A percentile compares a stretch with the other conserved stretches of the same genome.
phyloP scores from a whole-genome alignment of 1,140 invertebrate genomes.

The Drosophila setifemur region DNA sequence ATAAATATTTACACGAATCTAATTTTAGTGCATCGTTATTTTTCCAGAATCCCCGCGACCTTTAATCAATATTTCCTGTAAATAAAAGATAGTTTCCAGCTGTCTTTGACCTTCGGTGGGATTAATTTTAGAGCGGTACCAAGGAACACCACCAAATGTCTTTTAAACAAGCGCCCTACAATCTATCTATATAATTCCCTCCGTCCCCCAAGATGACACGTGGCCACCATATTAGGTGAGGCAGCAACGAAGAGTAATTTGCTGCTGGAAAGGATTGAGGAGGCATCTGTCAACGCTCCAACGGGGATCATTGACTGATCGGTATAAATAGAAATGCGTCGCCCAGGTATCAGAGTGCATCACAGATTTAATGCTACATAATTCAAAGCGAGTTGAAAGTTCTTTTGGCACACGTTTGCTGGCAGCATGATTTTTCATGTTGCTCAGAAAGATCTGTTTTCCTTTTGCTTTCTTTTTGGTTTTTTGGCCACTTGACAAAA shows the following conservation, averaged over 20 bases:
- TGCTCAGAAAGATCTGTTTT: conserved; percentile 23
- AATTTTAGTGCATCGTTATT: too few species aligned
- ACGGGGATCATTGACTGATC: conserved; percentile 57
- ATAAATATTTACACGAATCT: too few species aligned
- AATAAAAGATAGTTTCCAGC: too few species aligned
- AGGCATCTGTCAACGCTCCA: conserved; percentile 31
- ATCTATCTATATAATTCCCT: background rate
- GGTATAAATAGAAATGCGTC: conserved; percentile 51
- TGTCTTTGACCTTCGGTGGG: conserved; percentile 13
- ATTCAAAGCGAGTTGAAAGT: conserved; percentile 47
- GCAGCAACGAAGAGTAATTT: background rate
- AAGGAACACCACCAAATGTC: conserved; percentile 10
- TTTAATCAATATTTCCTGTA: background rate
- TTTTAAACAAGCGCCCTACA: too few species aligned
- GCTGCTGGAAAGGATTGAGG: conserved; percentile 33
- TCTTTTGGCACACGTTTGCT: conserved; percentile 37
- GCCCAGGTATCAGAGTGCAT: conserved; percentile 37
- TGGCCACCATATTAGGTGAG: conserved; percentile 43
- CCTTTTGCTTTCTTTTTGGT: conserved; percentile 10
- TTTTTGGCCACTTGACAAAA: conserved; percentile 53
- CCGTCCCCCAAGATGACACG: conserved; percentile 1
- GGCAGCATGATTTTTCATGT: conserved; percentile 36
- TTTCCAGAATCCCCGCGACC: too few species aligned
- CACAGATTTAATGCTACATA: conserved; percentile 43
- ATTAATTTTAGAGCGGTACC: too few species aligned